phyloP scores from a whole-genome alignment of 2,797 vertebrate species.

The Chelonia mydas region DNA sequence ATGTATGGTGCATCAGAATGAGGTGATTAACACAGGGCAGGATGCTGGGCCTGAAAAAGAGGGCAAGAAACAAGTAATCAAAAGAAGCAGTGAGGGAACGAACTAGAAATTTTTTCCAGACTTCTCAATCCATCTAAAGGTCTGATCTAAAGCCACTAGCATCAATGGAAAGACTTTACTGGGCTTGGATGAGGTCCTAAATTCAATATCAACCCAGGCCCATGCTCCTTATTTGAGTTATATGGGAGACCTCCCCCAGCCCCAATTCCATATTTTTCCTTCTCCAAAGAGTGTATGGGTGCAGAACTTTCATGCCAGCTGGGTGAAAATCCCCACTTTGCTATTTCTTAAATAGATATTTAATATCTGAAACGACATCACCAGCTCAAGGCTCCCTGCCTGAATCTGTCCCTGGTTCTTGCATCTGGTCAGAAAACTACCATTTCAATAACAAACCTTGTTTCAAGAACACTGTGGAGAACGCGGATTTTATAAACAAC shows the following conservation, averaged over 20 bases:
- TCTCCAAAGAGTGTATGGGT: not conserved
- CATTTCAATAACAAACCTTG: not conserved
- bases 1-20: constrained; percentile 59
- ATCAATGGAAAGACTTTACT: not conserved
- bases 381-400: not conserved
- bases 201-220: not conserved
- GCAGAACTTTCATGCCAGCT: not conserved
- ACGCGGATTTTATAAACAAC: not conserved
- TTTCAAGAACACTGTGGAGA: not conserved
- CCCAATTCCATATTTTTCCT: not conserved
- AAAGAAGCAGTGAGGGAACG: not conserved
- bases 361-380: not conserved
- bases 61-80: not conserved
- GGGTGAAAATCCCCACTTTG: not conserved
- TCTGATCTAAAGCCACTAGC: constrained; percentile 3
- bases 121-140: not conserved
- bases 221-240: rapidly evolving
- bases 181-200: not conserved
- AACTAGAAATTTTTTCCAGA: not conserved
- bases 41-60: constrained; percentile 64
- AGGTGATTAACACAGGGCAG: constrained; percentile 26
- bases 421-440: not conserved
- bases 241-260: not conserved
- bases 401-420: not conserved
- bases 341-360: not conserved